These are phyloP conservation scores for Takifugu bimaculatus DNA, from an alignment of 2,113 vertebrate species.

Conservation along the genomic window DNA sequence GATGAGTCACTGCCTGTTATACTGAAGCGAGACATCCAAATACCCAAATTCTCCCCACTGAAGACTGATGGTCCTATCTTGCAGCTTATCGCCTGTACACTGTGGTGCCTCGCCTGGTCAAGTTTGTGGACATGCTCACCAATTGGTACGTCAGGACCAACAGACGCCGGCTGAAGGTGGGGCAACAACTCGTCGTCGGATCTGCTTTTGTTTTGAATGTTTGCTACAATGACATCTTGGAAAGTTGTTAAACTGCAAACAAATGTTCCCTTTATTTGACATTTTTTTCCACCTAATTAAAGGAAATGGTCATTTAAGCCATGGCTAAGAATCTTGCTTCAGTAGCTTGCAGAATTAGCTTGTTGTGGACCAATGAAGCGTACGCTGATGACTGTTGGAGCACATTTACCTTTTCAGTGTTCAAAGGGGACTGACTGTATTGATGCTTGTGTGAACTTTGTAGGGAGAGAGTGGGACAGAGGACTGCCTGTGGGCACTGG, in stretches of 20 bases:
- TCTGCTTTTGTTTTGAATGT: neutral
- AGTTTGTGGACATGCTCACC: slow-evolving; percentile 95
- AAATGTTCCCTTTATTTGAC: too few relatives aligned
- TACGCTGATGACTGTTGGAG: slow-evolving; percentile 7
- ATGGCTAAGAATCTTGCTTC: neutral
- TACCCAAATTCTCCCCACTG: neutral
- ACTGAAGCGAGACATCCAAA: neutral
- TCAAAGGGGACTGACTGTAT: slow-evolving; percentile 27
- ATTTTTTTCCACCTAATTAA: neutral
- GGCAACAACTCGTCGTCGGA: slow-evolving; percentile 4
- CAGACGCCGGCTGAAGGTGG: slow-evolving; percentile 92
- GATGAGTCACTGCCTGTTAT: too few relatives aligned
- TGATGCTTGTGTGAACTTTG: slow-evolving; percentile 40
- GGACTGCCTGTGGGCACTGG: slow-evolving; percentile 89
- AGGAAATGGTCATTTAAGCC: slow-evolving; percentile 2
- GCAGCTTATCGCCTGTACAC: slow-evolving; percentile 92
- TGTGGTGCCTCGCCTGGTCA: slow-evolving; percentile 92
- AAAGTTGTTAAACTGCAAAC: too few relatives aligned
- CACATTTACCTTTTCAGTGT: slow-evolving; percentile 26
- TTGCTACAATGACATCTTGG: too few relatives aligned
- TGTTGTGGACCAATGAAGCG: slow-evolving; percentile 9
- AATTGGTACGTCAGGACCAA: slow-evolving; percentile 99
- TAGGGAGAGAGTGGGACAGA: slow-evolving; percentile 90
- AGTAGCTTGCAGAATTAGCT: neutral
- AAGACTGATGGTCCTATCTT: slow-evolving; percentile 18